These are phyloP conservation scores for Lepilemur ruficaudatus DNA, from an alignment of 2,797 vertebrate species.

Conservation along the genomic window DNA sequence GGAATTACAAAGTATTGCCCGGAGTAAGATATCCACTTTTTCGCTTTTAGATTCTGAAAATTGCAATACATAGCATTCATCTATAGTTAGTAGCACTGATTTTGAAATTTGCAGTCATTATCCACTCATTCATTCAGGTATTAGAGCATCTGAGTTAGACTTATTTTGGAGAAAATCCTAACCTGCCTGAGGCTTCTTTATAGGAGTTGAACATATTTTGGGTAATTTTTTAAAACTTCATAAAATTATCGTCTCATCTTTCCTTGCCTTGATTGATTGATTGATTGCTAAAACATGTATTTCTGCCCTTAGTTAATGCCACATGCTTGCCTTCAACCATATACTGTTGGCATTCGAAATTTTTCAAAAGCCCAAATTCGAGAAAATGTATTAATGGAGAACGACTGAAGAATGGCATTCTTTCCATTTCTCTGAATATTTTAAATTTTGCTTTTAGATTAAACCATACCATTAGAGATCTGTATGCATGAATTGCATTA, in stretches of 20 bases:
- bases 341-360: neutral
- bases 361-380: constrained; percentile 24
- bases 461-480: neutral
- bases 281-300: neutral
- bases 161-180: constrained; percentile 6
- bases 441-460: neutral
- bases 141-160: neutral
- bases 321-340: neutral
- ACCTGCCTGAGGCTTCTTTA: neutral
- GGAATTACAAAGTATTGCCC: neutral
- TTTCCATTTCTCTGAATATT: constrained; percentile 1
- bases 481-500: neutral
- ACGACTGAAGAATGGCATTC: neutral
- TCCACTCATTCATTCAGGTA: neutral
- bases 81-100: neutral
- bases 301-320: neutral
- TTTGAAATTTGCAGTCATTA: constrained; percentile 9
- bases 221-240: neutral
- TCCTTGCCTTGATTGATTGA: neutral
- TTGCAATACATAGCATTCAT: neutral
- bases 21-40: neutral
- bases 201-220: neutral
- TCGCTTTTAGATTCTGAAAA: constrained; percentile 7
- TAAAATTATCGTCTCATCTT: neutral
- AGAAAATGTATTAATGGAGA: neutral